These are phyloP conservation scores for Anguilla marmorata DNA, from an alignment of 2,797 vertebrate species.

Conservation along the genomic window DNA sequence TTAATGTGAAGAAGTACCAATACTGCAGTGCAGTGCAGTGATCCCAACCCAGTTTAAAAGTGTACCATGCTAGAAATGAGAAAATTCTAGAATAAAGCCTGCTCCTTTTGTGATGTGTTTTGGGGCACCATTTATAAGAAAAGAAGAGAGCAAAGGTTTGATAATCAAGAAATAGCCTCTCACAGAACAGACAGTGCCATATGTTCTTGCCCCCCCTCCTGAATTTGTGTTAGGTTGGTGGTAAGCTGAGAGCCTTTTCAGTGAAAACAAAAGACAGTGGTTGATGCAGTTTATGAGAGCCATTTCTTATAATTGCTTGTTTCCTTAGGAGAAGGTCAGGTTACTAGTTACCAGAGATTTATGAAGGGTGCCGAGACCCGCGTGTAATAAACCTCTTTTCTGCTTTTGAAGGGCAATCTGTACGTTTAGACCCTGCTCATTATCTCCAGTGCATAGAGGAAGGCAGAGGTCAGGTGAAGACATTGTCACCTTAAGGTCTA, in stretches of 20 bases:
- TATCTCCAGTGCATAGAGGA: slow-evolving; percentile 31
- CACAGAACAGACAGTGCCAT: background rate
- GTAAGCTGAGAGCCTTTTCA: slow-evolving; percentile 8
- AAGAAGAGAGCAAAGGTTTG: background rate
- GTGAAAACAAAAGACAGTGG: background rate
- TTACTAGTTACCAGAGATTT: slow-evolving; percentile 37
- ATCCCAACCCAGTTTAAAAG: background rate
- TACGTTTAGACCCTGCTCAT: slow-evolving; percentile 36
- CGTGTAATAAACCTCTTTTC: slow-evolving; percentile 35
- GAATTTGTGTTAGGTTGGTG: slow-evolving; percentile 14
- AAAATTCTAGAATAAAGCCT: background rate
- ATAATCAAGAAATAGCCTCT: background rate
- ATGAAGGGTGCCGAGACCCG: slow-evolving; percentile 45
- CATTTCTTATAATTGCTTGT: slow-evolving; percentile 45
- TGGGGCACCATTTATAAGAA: background rate
- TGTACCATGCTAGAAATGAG: background rate
- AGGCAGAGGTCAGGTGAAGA: background rate
- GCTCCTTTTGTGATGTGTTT: background rate
- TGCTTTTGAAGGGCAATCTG: slow-evolving; percentile 39
- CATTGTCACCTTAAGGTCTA: background rate
- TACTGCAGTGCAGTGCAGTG: background rate
- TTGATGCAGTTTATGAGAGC: slow-evolving; percentile 31
- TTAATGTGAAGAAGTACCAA: background rate
- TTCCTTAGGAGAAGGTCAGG: slow-evolving; percentile 43
- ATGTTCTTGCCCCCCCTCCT: background rate